Evolutionary conservation across 2,113 vertebrate genomes (phyloP), one percentile per base, ranked within the genome.

Genomic region (Lathamus discolor): DNA sequence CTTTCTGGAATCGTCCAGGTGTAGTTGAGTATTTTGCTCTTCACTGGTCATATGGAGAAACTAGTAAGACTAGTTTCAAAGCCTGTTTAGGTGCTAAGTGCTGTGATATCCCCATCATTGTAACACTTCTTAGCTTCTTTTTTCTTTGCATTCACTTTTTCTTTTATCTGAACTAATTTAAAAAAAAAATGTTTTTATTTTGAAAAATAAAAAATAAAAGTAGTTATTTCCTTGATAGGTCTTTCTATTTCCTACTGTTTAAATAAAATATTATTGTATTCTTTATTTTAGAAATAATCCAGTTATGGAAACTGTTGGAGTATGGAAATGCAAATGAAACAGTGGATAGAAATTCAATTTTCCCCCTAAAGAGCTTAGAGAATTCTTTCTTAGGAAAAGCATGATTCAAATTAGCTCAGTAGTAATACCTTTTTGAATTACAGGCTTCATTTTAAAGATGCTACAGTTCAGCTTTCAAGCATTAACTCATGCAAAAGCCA

Each of bases 321-420:
- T 88, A 95, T 62, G 66, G 75, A 95, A 95, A 95, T 88, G 61
- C 14, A 96, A 95, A 90, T 88, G 63, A 76, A 92, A 90, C 25
- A 61, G 24, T 44, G 41, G 25, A 6, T 55, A 88, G 27, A 91
- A 92, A 90, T 90, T 86, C 72, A 92, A 92, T 95, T 95, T 94
- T 39, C 10, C 22, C 22, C 35, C 62, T 86, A 49, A 91, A 93
- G 85, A 88, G 62, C 61, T 90, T 81, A 78, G 37, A 61, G 90
- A 86, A 75, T 74, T 73, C 31, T 86, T 94, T 85, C 91, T 33
- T 93, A 51, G 4, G 33, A 88, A 94, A 95, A 35, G 2, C 35
- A 63, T 93, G 51, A 75, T 67, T 94, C 61, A 93, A 83, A 90
- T 88, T 83, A 92, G 16, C 55, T 94, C 61, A 55, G 17, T 35